These are phyloP conservation scores for Cathartes aura DNA, from an alignment of 2,113 vertebrate genomes.

Conservation along the genomic window DNA sequence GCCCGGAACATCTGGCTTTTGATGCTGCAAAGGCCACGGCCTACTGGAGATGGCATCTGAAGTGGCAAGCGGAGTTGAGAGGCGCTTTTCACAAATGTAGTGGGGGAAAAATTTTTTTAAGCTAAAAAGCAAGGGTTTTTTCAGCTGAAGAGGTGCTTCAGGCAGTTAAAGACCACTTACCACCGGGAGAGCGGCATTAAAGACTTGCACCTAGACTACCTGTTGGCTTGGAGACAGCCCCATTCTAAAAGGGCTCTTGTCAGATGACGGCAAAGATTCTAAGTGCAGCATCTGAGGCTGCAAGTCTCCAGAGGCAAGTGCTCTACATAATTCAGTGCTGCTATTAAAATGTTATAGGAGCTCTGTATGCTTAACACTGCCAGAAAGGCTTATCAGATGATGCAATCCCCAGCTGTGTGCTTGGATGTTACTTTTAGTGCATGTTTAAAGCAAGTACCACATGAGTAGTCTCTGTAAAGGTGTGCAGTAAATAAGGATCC, in stretches of 20 bases:
- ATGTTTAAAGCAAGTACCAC: background rate
- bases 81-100: background rate
- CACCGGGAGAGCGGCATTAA: rapidly evolving
- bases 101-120: background rate
- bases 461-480: background rate
- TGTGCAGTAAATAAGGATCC: background rate
- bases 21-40: background rate
- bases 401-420: background rate
- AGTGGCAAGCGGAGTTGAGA: background rate
- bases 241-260: background rate
- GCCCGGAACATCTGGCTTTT: background rate
- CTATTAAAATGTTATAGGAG: background rate
- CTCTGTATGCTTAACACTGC: background rate
- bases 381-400: background rate
- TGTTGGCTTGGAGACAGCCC: background rate
- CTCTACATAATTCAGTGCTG: background rate
- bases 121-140: background rate
- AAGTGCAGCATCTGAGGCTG: background rate
- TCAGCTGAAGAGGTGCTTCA: background rate
- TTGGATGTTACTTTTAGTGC: background rate
- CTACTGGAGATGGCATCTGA: background rate
- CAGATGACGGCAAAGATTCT: background rate
- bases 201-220: background rate
- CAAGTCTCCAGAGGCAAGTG: background rate
- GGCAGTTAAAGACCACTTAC: background rate